Percentiles rank a stretch among this genome's conserved stretches.
phyloP scores from a whole-genome alignment of 1,140 invertebrate genomes.

The Melanaphis sacchari region DNA sequence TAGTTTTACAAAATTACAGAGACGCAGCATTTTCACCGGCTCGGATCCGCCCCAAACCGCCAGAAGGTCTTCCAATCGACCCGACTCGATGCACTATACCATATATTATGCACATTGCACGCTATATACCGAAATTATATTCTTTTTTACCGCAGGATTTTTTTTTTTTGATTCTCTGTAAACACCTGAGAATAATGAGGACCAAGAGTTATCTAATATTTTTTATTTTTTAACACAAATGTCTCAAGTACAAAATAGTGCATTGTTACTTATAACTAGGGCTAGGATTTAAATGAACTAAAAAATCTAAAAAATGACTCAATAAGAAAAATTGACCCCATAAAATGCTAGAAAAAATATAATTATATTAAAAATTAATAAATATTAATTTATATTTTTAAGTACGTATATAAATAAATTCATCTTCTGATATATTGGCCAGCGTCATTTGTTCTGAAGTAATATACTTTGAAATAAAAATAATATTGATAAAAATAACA shows the following conservation, averaged over 20 bases:
- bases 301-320: too few relatives aligned
- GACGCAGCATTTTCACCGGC: slow-evolving; percentile 33
- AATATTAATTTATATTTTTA: too few relatives aligned
- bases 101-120: not conserved
- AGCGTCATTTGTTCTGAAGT: too few relatives aligned
- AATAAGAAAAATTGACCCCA: too few relatives aligned
- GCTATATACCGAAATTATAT: not conserved
- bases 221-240: slow-evolving; percentile 20
- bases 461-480: too few relatives aligned
- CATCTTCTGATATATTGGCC: too few relatives aligned
- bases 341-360: too few relatives aligned
- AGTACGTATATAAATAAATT: too few relatives aligned
- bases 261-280: not conserved
- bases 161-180: not conserved
- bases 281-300: too few relatives aligned
- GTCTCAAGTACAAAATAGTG: not conserved
- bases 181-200: not conserved
- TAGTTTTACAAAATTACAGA: slow-evolving; percentile 51
- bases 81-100: not conserved
- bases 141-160: not conserved
- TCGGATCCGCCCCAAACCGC: slow-evolving; percentile 26
- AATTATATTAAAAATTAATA: too few relatives aligned
- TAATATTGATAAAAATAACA: too few relatives aligned
- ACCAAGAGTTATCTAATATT: not conserved
- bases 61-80: slow-evolving; percentile 17